phyloP scores from a whole-genome alignment of 2,113 vertebrate species.

The Meles meles region DNA sequence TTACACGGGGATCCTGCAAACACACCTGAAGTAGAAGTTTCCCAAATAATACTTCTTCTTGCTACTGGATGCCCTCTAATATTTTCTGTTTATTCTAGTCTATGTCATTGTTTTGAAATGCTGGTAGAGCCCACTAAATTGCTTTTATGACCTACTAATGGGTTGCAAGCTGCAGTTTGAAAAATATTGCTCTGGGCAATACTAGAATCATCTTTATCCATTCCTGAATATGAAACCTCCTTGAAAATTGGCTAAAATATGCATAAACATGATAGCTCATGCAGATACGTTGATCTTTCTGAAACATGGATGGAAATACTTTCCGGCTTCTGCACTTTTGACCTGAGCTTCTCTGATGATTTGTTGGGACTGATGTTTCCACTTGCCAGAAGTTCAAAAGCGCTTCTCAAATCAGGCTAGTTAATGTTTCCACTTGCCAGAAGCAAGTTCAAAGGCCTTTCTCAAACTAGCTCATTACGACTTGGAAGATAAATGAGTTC shows the following conservation, averaged over 20 bases:
- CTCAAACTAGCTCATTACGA: slow-evolving; percentile 44
- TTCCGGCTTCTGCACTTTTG: slow-evolving; percentile 37
- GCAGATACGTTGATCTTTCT: background rate
- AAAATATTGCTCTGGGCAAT: background rate
- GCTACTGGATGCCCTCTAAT: background rate
- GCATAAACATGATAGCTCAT: background rate
- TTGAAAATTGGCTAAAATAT: slow-evolving; percentile 28
- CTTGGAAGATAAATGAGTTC: slow-evolving; percentile 51
- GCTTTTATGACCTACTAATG: background rate
- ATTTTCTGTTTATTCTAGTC: background rate
- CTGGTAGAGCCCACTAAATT: background rate
- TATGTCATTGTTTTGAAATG: background rate
- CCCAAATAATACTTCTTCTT: background rate
- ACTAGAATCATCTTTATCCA: background rate
- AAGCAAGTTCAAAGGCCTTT: slow-evolving; percentile 68
- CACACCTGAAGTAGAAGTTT: background rate
- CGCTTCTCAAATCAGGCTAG: background rate
- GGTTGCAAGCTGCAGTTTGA: background rate
- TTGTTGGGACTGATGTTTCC: slow-evolving; percentile 57
- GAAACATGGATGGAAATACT: background rate
- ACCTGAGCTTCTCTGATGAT: slow-evolving; percentile 46
- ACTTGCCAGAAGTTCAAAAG: slow-evolving; percentile 74
- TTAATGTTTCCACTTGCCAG: slow-evolving; percentile 63
- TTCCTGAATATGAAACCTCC: slow-evolving; percentile 21
- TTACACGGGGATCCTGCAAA: background rate